phyloP scores from a whole-genome alignment of 1,140 invertebrate species.

The Arctopsyche grandis region DNA sequence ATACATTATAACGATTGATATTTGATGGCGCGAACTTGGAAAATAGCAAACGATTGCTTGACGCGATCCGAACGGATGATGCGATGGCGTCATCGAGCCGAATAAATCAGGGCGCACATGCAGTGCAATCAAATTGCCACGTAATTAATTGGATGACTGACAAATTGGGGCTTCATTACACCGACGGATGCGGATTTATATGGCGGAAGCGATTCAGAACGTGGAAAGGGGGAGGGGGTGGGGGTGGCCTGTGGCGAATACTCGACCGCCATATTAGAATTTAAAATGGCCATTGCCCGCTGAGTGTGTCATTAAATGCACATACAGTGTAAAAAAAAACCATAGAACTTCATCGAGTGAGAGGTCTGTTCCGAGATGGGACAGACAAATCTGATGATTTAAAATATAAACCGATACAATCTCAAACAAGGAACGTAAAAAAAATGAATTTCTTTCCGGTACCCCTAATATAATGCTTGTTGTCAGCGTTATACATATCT shows the following conservation, averaged over 20 bases:
- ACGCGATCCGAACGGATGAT: neutral
- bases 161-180: conserved; percentile 51
- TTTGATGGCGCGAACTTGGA: neutral
- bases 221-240: neutral
- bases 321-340: neutral
- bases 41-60: neutral
- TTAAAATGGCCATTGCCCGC: conserved; percentile 9
- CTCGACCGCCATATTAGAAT: neutral
- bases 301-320: neutral
- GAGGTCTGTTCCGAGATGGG: too few species aligned
- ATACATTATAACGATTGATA: neutral
- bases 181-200: conserved; percentile 39
- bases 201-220: conserved; percentile 29
- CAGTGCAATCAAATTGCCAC: conserved; percentile 51
- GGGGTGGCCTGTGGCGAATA: neutral
- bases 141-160: conserved; percentile 53
- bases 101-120: conserved; percentile 27
- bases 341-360: too few species aligned
- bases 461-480: too few species aligned
- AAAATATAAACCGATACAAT: too few species aligned
- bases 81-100: conserved; percentile 11
- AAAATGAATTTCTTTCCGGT: too few species aligned
- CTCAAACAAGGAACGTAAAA: too few species aligned
- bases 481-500: too few species aligned
- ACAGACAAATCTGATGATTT: too few species aligned